Evolutionary conservation across 2,113 vertebrate species (phyloP).

Genomic region (Psittacula cyanocephala): DNA sequence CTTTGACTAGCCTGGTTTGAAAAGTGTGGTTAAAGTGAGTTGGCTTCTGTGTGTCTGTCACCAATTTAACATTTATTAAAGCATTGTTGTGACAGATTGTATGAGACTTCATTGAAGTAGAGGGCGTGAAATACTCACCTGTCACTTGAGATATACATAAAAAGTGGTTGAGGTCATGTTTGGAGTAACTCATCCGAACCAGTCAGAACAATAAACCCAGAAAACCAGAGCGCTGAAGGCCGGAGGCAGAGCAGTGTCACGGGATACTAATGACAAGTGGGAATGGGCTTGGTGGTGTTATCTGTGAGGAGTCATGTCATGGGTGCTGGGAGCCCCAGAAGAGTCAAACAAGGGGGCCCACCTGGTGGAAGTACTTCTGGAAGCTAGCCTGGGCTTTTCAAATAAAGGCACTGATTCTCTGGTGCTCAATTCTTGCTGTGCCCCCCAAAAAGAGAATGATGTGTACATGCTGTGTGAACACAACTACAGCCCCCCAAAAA

Average conservation of each 20-base stretch:
- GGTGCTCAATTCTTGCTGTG: background rate
- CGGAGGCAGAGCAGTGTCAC: background rate
- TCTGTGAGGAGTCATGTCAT: background rate
- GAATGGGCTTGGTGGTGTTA: background rate
- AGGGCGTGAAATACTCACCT: conserved; percentile 44
- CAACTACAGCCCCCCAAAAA: background rate
- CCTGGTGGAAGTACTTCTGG: background rate
- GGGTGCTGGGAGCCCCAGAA: background rate
- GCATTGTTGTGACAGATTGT: conserved; percentile 40
- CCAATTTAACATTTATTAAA: background rate
- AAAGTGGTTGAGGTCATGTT: background rate
- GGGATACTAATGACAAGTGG: background rate
- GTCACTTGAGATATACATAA: background rate
- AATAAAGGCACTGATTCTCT: background rate
- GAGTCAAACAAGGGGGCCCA: background rate
- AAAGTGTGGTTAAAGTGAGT: background rate
- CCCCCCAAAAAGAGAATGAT: background rate
- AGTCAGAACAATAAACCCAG: background rate
- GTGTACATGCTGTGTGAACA: background rate
- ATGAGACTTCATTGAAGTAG: fast-evolving
- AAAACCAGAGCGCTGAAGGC: background rate
- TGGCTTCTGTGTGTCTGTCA: background rate
- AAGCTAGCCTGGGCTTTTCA: background rate
- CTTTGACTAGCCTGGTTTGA: background rate
- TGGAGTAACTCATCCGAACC: background rate